Evolutionary conservation across 2,113 vertebrate genomes (phyloP), one percentile per base, ranked within the genome.

Genomic region (Tachuris rubrigastra): DNA sequence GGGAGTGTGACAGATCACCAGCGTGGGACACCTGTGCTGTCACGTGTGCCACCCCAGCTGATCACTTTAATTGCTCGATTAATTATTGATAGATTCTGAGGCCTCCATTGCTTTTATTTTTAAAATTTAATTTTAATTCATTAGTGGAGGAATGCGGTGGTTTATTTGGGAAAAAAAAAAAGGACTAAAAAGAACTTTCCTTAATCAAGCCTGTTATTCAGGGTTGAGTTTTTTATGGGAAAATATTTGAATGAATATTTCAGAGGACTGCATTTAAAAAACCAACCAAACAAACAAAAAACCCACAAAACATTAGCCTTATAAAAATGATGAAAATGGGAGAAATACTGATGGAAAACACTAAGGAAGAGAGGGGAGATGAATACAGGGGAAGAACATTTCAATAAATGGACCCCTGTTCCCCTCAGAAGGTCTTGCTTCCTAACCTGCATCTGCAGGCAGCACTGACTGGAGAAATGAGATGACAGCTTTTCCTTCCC

Each of bases 381-480:
- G 11, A 93, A 76, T 39, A 21, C 18, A 7, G 8, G 35, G 33
- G 10, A 37, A 67, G 4, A 78, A 7, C 13, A 63, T 84, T 76
- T 94, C 50, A 39, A 28, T 23, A 91, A 95, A 87, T 50, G 37
- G 13, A 68, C 76, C 46, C 28, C 35, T 80, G 14, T 37, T 90
- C 60, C 87, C n/a, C 49, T 77, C 27, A 77, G 53, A 85, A 92
- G 37, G 12, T n/a, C 30, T 84, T 84, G 44, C 30, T 85, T 83
- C 67, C 42, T 58, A 93, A 87, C 62, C 85, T 87, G 58, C 81
- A 66, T 85, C 82, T 95, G 59, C 87, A 93, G 78, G 77, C 89
- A 85, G 28, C 52, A n/a, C 47, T 77, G 55, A 56, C 75, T 89
- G 47, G n/a, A 94, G 85, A 95, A 95, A 96, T 84, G 66, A 92